phyloP scores from a whole-genome alignment of 2,113 vertebrate genomes.

The Pristiophorus japonicus region DNA sequence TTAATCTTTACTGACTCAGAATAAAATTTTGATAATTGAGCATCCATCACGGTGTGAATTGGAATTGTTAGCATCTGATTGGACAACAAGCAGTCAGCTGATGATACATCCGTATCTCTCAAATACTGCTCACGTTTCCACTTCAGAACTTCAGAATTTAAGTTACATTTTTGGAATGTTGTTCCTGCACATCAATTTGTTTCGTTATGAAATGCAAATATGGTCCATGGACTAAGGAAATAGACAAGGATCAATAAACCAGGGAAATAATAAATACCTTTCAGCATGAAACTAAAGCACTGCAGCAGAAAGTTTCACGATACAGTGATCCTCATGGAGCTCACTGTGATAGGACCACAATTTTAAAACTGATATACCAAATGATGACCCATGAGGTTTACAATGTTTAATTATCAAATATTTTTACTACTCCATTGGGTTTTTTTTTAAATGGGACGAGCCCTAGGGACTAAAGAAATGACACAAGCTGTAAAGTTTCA shows the following conservation, averaged over 20 bases:
- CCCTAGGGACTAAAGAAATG: not conserved
- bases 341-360: not conserved
- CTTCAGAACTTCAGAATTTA: not conserved
- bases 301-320: not conserved
- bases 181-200: not conserved
- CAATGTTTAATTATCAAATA: not conserved
- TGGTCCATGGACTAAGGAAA: not conserved
- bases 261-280: not conserved
- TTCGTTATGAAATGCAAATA: not conserved
- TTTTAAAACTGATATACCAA: not conserved
- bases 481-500: constrained; percentile 24
- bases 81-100: not conserved
- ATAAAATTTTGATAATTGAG: not conserved
- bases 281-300: not conserved
- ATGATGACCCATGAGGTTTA: not conserved
- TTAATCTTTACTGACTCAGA: not conserved
- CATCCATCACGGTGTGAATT: too few species aligned
- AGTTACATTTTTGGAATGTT: not conserved
- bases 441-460: not conserved
- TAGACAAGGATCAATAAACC: not conserved
- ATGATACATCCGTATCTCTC: not conserved
- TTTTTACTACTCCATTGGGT: not conserved
- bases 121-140: not conserved
- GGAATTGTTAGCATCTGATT: not conserved
- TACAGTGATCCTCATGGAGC: not conserved